Percentiles rank a stretch among this genome's conserved stretches.
Conservation (phyloP, 2,797 vertebrate species). For the Rhinogobio ventralis region DNA sequence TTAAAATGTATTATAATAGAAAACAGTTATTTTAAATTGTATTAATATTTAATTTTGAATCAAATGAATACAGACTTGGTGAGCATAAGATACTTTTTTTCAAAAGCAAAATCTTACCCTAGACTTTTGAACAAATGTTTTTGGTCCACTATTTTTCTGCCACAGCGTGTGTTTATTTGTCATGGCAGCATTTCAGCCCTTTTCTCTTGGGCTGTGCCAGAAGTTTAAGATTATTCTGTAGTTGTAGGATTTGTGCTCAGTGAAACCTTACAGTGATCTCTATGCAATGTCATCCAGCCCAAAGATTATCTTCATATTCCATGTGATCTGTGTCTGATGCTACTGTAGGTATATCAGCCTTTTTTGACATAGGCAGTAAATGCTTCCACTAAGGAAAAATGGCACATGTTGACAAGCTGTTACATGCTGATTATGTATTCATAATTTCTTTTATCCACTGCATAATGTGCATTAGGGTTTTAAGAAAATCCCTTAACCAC, state of each 20-base stretch:
- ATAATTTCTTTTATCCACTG: not conserved
- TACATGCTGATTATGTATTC: constrained; percentile 8
- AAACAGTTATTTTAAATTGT: not conserved
- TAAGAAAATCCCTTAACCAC: not conserved
- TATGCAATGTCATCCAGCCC: constrained; percentile 55
- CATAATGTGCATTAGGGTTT: not conserved
- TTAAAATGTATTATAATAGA: not conserved
- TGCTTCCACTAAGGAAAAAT: not conserved
- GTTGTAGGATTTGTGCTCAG: constrained; percentile 66
- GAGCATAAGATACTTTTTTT: not conserved
- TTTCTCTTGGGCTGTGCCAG: constrained; percentile 29
- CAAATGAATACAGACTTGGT: not conserved
- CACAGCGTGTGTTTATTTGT: not conserved
- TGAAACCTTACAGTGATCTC: constrained; percentile 69
- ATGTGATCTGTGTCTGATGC: not conserved
- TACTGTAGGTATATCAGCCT: not conserved
- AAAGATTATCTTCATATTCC: not conserved
- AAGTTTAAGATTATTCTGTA: constrained; percentile 65
- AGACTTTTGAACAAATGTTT: not conserved
- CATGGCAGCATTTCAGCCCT: not conserved
- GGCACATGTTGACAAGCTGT: not conserved
- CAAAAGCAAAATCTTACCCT: not conserved
- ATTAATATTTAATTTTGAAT: not conserved
- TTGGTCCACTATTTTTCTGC: not conserved
- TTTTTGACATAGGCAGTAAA: not conserved